phyloP scores from a whole-genome alignment of 2,888 invertebrate genomes.

The Athalia rosae region DNA sequence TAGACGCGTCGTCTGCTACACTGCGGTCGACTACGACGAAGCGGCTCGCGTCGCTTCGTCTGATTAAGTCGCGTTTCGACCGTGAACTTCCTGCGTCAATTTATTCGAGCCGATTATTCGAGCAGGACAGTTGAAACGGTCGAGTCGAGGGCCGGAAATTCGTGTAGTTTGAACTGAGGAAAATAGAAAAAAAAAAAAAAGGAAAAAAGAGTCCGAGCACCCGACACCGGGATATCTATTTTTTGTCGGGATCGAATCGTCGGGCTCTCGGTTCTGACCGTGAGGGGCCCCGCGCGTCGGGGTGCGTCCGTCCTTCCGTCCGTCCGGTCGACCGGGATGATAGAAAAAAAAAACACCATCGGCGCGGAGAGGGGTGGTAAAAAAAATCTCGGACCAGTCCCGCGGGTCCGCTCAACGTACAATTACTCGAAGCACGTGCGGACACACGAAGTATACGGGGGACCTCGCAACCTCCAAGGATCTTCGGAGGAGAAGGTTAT shows the following conservation, averaged over 20 bases:
- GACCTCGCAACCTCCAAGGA: conserved; percentile 49
- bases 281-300: too few species aligned
- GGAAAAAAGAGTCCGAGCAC: conserved; percentile 29
- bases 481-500: conserved; percentile 43
- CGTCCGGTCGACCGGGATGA: conserved; percentile 39
- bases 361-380: background rate
- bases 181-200: background rate
- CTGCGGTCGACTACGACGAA: too few species aligned
- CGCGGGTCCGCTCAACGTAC: conserved; percentile 40
- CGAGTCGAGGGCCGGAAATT: conserved; percentile 43
- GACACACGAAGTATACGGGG: conserved; percentile 51
- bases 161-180: background rate
- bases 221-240: conserved; percentile 47
- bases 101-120: conserved; percentile 17
- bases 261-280: conserved; percentile 32
- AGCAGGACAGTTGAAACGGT: conserved; percentile 4
- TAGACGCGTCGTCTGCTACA: too few species aligned
- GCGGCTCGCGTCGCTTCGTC: background rate
- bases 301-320: background rate
- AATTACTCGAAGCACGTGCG: conserved; percentile 45
- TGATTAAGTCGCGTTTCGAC: background rate
- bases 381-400: conserved; percentile 43
- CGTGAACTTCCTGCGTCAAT: background rate
- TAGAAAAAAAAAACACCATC: too few species aligned
- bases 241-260: conserved; percentile 42